phyloP scores from a whole-genome alignment of 2,888 invertebrate genomes.

The Zygaena filipendulae region DNA sequence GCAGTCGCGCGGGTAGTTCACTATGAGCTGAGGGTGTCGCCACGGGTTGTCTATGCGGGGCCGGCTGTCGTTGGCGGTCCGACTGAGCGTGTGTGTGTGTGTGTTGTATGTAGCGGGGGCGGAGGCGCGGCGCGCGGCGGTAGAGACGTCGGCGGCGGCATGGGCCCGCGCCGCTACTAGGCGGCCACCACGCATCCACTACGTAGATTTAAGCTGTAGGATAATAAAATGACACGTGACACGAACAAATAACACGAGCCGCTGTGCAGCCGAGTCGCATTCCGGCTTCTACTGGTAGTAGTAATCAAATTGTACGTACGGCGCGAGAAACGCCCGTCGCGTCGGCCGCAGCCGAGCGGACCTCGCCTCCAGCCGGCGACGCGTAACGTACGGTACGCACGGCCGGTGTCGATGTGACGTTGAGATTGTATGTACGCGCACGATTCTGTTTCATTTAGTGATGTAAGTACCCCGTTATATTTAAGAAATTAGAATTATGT shows the following conservation, averaged over 20 bases:
- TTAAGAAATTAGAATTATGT: too few species aligned
- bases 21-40: too few species aligned
- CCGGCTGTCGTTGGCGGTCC: background rate
- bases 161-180: constrained; percentile 57
- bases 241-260: too few species aligned
- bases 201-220: too few species aligned
- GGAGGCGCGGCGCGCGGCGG: constrained; percentile 44
- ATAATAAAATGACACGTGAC: too few species aligned
- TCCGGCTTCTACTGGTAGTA: too few species aligned
- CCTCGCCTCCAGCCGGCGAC: constrained; percentile 30
- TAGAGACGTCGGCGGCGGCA: constrained; percentile 31
- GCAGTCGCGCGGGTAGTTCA: too few species aligned
- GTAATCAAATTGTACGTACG: constrained; percentile 27
- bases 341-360: background rate
- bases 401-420: too few species aligned
- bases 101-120: constrained; percentile 38
- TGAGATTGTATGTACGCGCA: too few species aligned
- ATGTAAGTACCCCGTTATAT: too few species aligned
- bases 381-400: constrained; percentile 53
- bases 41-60: constrained; percentile 7
- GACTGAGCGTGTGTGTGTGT: constrained; percentile 20
- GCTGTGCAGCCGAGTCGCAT: too few species aligned
- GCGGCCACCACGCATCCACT: background rate
- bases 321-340: constrained; percentile 6
- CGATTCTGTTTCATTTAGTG: too few species aligned